Conservation (phyloP, 1,140 invertebrate species). For the Macrosteles quadrilineatus region DNA sequence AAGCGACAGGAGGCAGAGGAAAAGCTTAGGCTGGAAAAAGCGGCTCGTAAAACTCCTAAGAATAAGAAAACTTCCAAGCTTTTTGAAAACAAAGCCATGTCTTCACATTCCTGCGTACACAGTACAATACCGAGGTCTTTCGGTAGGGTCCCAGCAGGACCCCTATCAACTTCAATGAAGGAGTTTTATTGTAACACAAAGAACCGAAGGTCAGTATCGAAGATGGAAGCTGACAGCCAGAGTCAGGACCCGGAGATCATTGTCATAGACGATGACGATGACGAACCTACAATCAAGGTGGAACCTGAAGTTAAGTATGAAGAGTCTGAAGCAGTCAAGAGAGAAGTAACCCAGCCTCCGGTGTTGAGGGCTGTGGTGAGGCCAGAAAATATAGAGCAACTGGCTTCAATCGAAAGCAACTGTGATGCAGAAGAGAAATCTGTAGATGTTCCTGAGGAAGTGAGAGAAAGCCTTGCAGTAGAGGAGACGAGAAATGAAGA, state of each 20-base stretch:
- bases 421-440: no score
- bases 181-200: no score
- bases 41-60: not conserved
- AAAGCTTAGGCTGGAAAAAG: not conserved
- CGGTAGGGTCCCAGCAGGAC: no score
- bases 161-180: no score
- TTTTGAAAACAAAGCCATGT: not conserved
- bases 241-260: constrained; percentile 13
- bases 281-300: not conserved
- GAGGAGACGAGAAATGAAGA: no score
- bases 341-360: not conserved
- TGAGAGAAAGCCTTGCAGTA: no score
- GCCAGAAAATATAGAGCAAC: constrained; percentile 12
- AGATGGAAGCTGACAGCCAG: constrained; percentile 10
- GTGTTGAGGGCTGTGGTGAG: not conserved
- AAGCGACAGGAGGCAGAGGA: not conserved
- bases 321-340: not conserved
- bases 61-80: not conserved
- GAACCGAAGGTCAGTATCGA: not conserved
- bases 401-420: no score
- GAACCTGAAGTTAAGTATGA: not conserved
- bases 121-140: no score
- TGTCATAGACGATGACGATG: not conserved
- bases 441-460: no score
- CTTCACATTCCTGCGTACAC: no score